These are phyloP conservation scores for Drosophila stalkeri DNA, from an alignment of 2,888 invertebrate genomes.

Conservation along the genomic window DNA sequence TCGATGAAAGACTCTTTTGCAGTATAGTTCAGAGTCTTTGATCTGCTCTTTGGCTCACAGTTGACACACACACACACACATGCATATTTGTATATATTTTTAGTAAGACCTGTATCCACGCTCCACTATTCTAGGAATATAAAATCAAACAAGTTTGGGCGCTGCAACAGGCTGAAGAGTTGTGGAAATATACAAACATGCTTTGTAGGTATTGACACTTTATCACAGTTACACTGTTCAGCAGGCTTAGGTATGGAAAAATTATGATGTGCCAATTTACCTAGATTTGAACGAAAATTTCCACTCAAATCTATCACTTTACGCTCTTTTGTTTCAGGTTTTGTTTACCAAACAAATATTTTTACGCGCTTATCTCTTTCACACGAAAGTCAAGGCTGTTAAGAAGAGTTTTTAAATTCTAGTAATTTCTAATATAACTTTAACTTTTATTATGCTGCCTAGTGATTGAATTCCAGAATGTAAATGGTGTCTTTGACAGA, in stretches of 20 bases:
- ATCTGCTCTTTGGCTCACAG: slow-evolving; percentile 20
- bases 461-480: background rate
- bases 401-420: background rate
- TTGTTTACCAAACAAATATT: background rate
- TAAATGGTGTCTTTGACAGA: background rate
- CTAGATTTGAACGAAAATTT: slow-evolving; percentile 7
- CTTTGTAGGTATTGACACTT: slow-evolving; percentile 1
- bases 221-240: slow-evolving; percentile 10
- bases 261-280: slow-evolving; percentile 2
- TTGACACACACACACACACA: background rate
- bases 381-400: background rate
- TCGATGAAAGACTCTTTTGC: slow-evolving; percentile 6
- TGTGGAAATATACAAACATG: slow-evolving; percentile 18
- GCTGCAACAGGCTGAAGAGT: slow-evolving; percentile 10
- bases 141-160: slow-evolving; percentile 21
- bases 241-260: background rate
- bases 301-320: slow-evolving; percentile 9
- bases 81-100: background rate
- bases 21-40: slow-evolving; percentile 19
- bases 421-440: too few species aligned
- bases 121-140: slow-evolving; percentile 18
- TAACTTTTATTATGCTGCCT: background rate
- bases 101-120: background rate
- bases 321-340: background rate
- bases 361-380: slow-evolving; percentile 9